Base-by-base conservation (phyloP, 2,113 vertebrate genomes). In the Vanacampus margaritifer region DNA sequence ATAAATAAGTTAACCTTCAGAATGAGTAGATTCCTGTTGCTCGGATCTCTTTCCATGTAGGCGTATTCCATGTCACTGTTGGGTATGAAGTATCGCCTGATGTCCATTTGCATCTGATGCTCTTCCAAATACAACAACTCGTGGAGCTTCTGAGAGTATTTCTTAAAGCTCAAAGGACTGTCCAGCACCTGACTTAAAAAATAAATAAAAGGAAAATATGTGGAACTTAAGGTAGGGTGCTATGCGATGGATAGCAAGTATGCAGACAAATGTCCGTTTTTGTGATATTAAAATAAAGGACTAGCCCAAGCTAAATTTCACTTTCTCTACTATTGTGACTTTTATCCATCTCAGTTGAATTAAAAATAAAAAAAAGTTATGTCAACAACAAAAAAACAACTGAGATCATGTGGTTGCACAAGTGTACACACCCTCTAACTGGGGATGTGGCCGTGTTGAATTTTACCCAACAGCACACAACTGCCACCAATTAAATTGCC, bases 41-140 rank as follows among this genome's bases (percentile, higher is more conserved):
- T 0, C 0, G 0, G 23, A 76, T 95, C 92, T 78, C 17, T 60
- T 23, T 5, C 37, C 94, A 99, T 96, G 66, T 74, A 16, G 32
- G 89, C 89, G 0, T 78, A 57, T 12, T 88, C n/a, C 84, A 0
- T n/a, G 0, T 82, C 76, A 1, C 1, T 17, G n/a, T 85, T 88
- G 39, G 88, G 86, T 64, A 95, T 92, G 88, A 96, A 94, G 2
- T 99, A 99, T 72, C 77, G 89, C 23, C 85, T 92, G 76, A 99
- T 98, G 79, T 98, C 94, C 45, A 89, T 87, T 60, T 91, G 86
- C 95, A 96, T 96, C 87, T 98, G 96, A 53, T 91, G 86, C 79
- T 98, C 96, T 71, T 99, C 97, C 75, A 98, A 87, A 79, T 94
- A 89, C 54, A 98, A 89, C 71, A 97, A 86, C 73, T 95, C 74